phyloP scores from a whole-genome alignment of 2,113 vertebrate species.

The Cnemophilus loriae region DNA sequence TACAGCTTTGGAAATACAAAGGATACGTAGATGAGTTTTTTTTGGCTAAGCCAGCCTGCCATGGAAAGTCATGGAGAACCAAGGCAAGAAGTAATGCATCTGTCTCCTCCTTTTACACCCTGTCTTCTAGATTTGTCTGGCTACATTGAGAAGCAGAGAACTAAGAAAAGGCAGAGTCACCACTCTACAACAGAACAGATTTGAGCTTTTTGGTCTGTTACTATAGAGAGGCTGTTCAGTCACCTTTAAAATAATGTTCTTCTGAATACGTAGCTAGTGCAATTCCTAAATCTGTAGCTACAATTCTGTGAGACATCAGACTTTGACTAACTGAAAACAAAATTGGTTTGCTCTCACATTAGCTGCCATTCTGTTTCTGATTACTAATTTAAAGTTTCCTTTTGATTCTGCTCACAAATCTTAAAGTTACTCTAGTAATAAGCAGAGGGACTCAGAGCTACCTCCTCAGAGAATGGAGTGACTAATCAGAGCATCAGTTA shows the following conservation, averaged over 20 bases:
- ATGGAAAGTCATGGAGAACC: not conserved
- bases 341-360: constrained; percentile 9
- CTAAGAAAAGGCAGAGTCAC: not conserved
- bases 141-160: not conserved
- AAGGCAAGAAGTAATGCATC: not conserved
- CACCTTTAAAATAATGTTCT: constrained; percentile 22
- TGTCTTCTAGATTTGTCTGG: not conserved
- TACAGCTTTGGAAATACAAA: not conserved
- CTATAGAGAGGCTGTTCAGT: constrained; percentile 13
- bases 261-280: constrained; percentile 7
- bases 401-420: not conserved
- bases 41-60: not conserved
- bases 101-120: not conserved
- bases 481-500: not conserved
- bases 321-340: not conserved
- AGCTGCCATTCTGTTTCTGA: constrained; percentile 14
- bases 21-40: not conserved
- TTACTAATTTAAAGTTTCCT: constrained; percentile 19
- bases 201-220: not conserved
- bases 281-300: constrained; percentile 14
- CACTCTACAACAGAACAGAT: not conserved
- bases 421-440: not conserved
- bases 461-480: not conserved
- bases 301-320: not conserved
- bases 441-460: not conserved